Conservation (phyloP, 2,888 invertebrate species). For the Drosophila peninsularis region DNA sequence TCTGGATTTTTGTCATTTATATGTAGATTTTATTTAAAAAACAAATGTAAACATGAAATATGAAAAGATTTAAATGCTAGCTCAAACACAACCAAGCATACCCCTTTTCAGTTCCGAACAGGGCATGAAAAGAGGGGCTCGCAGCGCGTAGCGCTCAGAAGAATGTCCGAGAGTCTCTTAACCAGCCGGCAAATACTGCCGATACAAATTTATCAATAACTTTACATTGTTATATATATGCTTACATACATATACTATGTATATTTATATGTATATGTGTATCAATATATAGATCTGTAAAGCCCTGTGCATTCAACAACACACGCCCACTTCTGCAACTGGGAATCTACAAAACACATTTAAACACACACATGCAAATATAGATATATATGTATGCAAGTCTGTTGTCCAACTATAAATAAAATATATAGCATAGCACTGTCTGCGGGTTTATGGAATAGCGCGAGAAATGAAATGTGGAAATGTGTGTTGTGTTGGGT, state of each 20-base stretch:
- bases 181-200: conserved; percentile 3
- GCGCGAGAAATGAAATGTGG: conserved; percentile 24
- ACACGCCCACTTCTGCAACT: conserved; percentile 6
- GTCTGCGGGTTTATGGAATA: conserved; percentile 14
- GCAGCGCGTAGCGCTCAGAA: background rate
- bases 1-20: background rate
- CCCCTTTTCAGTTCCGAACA: background rate
- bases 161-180: background rate
- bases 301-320: background rate
- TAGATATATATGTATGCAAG: background rate
- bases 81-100: background rate
- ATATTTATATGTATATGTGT: background rate
- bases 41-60: background rate
- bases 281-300: conserved; percentile 4
- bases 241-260: background rate
- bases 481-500: background rate
- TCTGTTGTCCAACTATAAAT: conserved; percentile 28
- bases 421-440: conserved; percentile 17
- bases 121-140: conserved; percentile 12
- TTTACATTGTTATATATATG: background rate
- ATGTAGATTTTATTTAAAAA: background rate
- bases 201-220: conserved; percentile 9
- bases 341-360: conserved; percentile 3
- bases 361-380: background rate
- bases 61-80: background rate